phyloP scores from a whole-genome alignment of 2,113 vertebrate species.

The Cinclus mexicanus region DNA sequence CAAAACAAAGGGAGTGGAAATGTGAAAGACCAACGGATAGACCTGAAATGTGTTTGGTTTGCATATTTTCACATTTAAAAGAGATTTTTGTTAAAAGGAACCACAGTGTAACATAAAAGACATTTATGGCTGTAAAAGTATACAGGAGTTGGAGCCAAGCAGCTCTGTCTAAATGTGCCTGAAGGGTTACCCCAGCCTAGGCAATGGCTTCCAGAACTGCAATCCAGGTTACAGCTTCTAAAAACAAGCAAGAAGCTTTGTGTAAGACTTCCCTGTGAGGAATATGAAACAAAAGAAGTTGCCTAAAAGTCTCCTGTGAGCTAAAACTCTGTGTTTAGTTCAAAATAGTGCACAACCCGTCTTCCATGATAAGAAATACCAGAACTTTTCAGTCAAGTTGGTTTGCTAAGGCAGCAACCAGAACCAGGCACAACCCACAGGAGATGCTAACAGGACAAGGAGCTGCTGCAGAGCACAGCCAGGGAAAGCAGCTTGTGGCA shows the following conservation, averaged over 20 bases:
- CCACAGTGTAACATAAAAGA: neutral
- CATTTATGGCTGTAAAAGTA: conserved; percentile 50
- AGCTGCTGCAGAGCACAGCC: neutral
- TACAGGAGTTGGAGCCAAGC: conserved; percentile 23
- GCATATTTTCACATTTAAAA: conserved; percentile 36
- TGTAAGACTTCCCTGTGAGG: neutral
- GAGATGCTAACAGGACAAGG: neutral
- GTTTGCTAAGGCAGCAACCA: neutral
- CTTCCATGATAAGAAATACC: neutral
- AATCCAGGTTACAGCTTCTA: conserved; percentile 9
- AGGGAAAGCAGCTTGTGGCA: neutral
- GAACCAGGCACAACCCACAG: neutral
- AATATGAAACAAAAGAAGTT: conserved; percentile 33
- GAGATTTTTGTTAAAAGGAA: conserved; percentile 19
- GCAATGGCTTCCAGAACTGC: conserved; percentile 44
- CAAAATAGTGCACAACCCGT: neutral
- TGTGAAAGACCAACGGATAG: neutral
- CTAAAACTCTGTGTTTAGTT: neutral
- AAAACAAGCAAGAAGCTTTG: conserved; percentile 28
- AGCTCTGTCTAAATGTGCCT: conserved; percentile 22
- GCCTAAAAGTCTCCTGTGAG: neutral
- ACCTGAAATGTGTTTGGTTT: conserved; percentile 14
- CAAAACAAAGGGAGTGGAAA: conserved; percentile 19
- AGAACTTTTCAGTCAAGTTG: neutral
- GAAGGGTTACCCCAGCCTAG: conserved; percentile 35